Evolutionary conservation across 2,888 invertebrate genomes (phyloP), one percentile per base, ranked within the genome.

Genomic region (Calameuta filiformis): DNA sequence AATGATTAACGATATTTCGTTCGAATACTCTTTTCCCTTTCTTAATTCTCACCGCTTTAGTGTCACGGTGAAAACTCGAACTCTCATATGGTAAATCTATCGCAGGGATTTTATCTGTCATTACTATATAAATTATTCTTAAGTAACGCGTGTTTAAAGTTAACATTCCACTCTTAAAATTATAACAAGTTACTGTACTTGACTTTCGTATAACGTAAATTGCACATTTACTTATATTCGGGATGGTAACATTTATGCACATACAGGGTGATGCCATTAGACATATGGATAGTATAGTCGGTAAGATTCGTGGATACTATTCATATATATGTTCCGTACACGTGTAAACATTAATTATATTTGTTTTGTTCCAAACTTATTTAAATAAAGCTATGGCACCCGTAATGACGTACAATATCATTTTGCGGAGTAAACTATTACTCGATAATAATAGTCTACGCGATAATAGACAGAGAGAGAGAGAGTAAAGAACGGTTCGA

Each of bases 181-280:
- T 34, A 30, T 35, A 35, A 15, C 34, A 35, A 73, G 34, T 34
- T 73, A 73, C 74, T 73, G 74, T 35, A 73, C 74, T 71, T 71
- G 30, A 71, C 71, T 71, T 71, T 71, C 30, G 33, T 35, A 73
- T 73, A 35, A n/a, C n/a, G 34, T 35, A 73, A 34, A 35, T 23
- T 73, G 74, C 35, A 34, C 74, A 15, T 73, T 15, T 73, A 35
- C 35, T 33, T 30, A 15, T 33, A 71, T 35, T 9, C 35, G 74
- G 30, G n/a, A 35, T 35, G 12, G 34, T 35, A 33, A 35, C 30
- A 73, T 30, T 35, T 30, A 35, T 35, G 35, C 35, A 73, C 35
- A n/a, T 35, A 35, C n/a, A 71, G 71, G 33, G 71, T 34, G 71
- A 71, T 71, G 74, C 34, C 33, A 73, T 30, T 34, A 23, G 12